These are phyloP conservation scores for Mayetiola destructor DNA, from an alignment of 2,888 invertebrate species.

Conservation along the genomic window DNA sequence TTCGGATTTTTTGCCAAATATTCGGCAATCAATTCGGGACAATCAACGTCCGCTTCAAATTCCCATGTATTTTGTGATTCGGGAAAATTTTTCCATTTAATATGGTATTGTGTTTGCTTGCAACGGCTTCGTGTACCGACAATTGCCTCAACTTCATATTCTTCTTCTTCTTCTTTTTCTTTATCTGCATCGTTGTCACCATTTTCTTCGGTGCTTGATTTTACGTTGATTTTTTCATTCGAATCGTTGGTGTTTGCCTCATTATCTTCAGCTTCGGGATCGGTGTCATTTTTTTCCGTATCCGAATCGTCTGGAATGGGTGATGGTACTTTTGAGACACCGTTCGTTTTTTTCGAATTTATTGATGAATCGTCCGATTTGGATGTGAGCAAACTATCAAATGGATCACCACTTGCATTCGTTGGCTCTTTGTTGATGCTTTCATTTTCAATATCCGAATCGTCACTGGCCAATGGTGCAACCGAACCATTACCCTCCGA, in stretches of 20 bases:
- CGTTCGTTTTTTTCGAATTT: background rate
- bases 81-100: conserved; percentile 65
- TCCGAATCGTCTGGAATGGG: conserved; percentile 51
- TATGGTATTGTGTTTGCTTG: conserved; percentile 51
- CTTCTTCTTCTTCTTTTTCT: conserved; percentile 1
- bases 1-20: conserved; percentile 25
- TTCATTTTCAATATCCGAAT: too few relatives aligned
- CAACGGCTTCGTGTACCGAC: conserved; percentile 53
- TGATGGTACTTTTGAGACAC: conserved; percentile 64
- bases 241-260: background rate
- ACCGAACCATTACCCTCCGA: too few relatives aligned
- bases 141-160: conserved; percentile 53
- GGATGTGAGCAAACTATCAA: background rate
- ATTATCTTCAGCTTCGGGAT: background rate
- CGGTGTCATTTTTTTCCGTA: conserved; percentile 36
- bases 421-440: conserved; percentile 41
- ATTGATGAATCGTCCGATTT: background rate
- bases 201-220: background rate
- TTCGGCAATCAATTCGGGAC: conserved; percentile 49
- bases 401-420: conserved; percentile 49
- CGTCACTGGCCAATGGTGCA: background rate
- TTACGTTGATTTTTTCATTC: background rate
- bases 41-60: conserved; percentile 52
- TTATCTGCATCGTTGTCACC: background rate
- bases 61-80: conserved; percentile 63